A percentile compares a stretch with the other conserved stretches of the same genome.
Evolutionary conservation across 2,888 invertebrate genomes (phyloP).

Genomic region (Scaptomyza polygonia): DNA sequence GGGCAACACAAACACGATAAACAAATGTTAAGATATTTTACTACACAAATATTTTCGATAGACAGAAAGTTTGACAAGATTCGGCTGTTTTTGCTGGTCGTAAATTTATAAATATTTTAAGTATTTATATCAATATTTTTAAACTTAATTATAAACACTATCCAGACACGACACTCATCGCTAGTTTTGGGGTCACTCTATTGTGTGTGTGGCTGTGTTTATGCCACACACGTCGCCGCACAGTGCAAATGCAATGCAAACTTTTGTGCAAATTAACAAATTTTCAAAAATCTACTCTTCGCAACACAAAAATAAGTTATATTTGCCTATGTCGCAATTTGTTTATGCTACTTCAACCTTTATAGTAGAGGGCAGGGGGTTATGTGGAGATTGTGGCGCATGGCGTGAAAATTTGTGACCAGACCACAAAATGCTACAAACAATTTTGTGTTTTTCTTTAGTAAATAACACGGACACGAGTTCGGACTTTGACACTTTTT

Average conservation of each 20-base stretch:
- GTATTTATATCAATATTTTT: too few species aligned
- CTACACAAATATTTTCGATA: too few species aligned
- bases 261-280: conserved; percentile 78
- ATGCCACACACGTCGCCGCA: conserved; percentile 69
- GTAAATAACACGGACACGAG: conserved; percentile 63
- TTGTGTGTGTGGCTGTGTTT: conserved; percentile 25
- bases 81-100: neutral
- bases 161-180: conserved; percentile 2
- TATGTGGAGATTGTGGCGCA: neutral
- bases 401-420: conserved; percentile 45
- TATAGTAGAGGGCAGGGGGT: conserved; percentile 10
- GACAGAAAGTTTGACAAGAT: too few species aligned
- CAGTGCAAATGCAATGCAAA: conserved; percentile 68
- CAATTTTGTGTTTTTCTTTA: conserved; percentile 77
- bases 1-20: neutral
- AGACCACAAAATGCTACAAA: conserved; percentile 67
- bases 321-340: conserved; percentile 70
- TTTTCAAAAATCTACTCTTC: conserved; percentile 57
- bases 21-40: too few species aligned
- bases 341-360: conserved; percentile 60
- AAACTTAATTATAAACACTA: too few species aligned
- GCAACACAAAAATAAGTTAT: conserved; percentile 61
- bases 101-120: too few species aligned
- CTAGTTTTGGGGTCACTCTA: conserved; percentile 1
- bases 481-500: conserved; percentile 72